Base-by-base conservation (phyloP, 1,140 invertebrate genomes). In the Eumaeus atala region DNA sequence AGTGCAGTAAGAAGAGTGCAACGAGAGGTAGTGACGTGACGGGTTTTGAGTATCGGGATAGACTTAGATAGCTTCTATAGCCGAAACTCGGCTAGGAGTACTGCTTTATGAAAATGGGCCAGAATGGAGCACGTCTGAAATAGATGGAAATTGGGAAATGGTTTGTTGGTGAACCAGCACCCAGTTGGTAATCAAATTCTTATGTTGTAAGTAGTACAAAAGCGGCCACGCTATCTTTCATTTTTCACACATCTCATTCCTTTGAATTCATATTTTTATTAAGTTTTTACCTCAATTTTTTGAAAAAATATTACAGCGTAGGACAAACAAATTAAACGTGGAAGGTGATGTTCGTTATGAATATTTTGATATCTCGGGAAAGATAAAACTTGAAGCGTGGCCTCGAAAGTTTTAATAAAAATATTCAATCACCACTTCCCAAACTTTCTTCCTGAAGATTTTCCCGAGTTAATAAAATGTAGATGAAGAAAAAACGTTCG, bases 381-480 rank as follows among this genome's bases (percentile, higher is more conserved):
- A 42, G 12, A 11, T 16, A 12, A 28, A 9, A 50, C 28, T 50
- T 50, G 34, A n/a, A n/a, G 33, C 12, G 7, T 10, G 34, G 18
- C 54, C 48, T 62, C 49, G 36, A 51, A 62, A 58, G 17, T 67
- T 69, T 69, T 62, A 56, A 64, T 64, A 64, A 64, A 61, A 70
- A 70, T 64, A 66, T 70, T 70, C 61, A 66, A 62, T 70, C 58
- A 54, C 44, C 35, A 48, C 54, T 51, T 51, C 48, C 40, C 38
- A 64, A 66, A 61, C 49, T 66, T 60, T 48, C 16, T 6, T 28
- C 21, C 48, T 18, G 42, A 62, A 60, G 56, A 61, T 60, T 64
- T 52, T 69, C 48, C 58, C 40, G 48, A 60, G 62, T 62, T 70
- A 70, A 70, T 67, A 70, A 70, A 70, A 66, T 66, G 67, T 64